Evolutionary conservation across 2,113 vertebrate genomes (phyloP).

Genomic region (Eidolon helvum): DNA sequence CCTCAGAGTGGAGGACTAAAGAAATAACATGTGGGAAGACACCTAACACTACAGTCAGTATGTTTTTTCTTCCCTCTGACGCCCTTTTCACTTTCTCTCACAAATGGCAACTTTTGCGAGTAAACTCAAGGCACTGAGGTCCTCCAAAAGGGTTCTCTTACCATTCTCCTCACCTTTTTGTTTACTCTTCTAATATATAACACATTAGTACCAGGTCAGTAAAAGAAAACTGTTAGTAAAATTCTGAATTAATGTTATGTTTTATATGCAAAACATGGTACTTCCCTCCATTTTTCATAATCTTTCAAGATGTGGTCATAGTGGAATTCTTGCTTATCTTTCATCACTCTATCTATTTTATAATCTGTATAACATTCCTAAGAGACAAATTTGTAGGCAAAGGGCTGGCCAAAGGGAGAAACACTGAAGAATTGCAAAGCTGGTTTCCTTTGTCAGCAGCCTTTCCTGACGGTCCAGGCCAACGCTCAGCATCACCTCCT

Average conservation of each 20-base stretch:
- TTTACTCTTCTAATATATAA: neutral
- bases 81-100: neutral
- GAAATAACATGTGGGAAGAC: neutral
- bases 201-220: neutral
- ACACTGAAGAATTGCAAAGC: accelerated
- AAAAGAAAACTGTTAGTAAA: neutral
- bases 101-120: no score
- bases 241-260: neutral
- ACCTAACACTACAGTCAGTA: neutral
- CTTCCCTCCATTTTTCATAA: neutral
- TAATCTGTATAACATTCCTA: neutral
- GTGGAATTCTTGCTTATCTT: neutral
- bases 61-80: neutral
- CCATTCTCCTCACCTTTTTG: neutral
- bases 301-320: neutral
- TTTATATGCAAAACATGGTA: neutral
- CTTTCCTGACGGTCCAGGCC: accelerated
- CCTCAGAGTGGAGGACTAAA: neutral
- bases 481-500: accelerated
- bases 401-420: neutral
- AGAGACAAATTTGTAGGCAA: neutral
- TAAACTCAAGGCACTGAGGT: neutral
- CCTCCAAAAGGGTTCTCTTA: neutral
- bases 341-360: neutral
- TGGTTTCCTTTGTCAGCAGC: neutral